Percentiles rank a stretch among this genome's conserved stretches.
phyloP scores from a whole-genome alignment of 37 sponge, comb jelly and placozoan species.

The Spongilla lacustris region DNA sequence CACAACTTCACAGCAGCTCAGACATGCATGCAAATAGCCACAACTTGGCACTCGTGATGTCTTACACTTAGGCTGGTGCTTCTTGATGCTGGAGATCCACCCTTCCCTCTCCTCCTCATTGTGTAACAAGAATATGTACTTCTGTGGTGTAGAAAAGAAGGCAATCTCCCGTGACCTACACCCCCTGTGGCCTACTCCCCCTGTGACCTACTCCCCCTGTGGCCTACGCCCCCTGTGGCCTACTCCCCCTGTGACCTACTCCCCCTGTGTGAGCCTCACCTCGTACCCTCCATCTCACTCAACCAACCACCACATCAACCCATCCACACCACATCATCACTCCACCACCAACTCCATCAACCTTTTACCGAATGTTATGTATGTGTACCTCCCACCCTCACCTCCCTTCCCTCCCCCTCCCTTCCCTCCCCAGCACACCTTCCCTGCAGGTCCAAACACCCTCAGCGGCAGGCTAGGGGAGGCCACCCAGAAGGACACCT shows the following conservation, averaged over 20 bases:
- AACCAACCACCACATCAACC: no score
- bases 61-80: slow-evolving; percentile 76
- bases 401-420: neutral
- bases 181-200: no score
- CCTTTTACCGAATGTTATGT: neutral
- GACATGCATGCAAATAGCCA: neutral
- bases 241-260: neutral
- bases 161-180: no score
- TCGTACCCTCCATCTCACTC: neutral
- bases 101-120: slow-evolving; percentile 76
- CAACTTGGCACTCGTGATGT: neutral
- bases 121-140: slow-evolving; percentile 74
- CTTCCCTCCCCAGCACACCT: slow-evolving; percentile 27
- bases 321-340: no score
- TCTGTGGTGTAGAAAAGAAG: slow-evolving; percentile 20
- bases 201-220: no score
- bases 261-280: neutral
- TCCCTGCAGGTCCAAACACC: slow-evolving; percentile 19
- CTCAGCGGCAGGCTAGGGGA: neutral
- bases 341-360: neutral
- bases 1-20: neutral
- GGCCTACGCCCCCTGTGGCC: neutral
- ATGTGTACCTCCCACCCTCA: no score
- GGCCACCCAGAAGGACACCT: no score
- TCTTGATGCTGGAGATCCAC: slow-evolving; percentile 77